Evolutionary conservation across 2,888 invertebrate species (phyloP), one percentile per base, ranked within the genome.

Genomic region (Sphecodes monilicornis): DNA sequence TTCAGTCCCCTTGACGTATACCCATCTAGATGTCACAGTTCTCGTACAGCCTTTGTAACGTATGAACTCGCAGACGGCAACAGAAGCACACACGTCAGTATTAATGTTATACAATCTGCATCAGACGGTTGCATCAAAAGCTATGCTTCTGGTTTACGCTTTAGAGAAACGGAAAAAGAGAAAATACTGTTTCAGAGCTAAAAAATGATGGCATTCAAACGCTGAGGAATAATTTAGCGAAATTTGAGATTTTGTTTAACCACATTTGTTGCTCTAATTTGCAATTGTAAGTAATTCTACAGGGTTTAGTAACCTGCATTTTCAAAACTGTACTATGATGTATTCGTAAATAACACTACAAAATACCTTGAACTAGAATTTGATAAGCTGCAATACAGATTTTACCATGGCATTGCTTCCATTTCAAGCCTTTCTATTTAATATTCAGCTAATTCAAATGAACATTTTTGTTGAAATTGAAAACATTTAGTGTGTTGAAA

Each of bases 101-200:
- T 64, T 64, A 64, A 64, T 64, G 32, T 32, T 64, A 64, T 32
- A 64, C 32, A 64, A 64, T 64, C 29, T 64, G 64, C 64, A 64
- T 64, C 64, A 8, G 64, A 32, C 64, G 64, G 32, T 64, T 22
- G 22, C 64, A 64, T 64, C 32, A 64, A 64, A 32, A 32, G 64
- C 32, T 22, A 18, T 10, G 64, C 64, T 18, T 32, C 64, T 64
- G 64, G 64, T 64, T 64, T 64, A 3, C 18, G 32, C 10, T 64
- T 32, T 22, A 8, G 22, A 32, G 32, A 29, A 29, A 18, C 8
- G 18, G 64, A 22, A 22, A 64, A 64, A 32, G 64, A 22, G 64
- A 64, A 32, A 29, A 60, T 60, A 26, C 13, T 29, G 16, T 60
- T 4, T 6, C 16, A 13, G 57, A 13, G 57, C 29, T 60, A 26